Evolutionary conservation across 2,888 invertebrate genomes (phyloP), one percentile per base, ranked within the genome.

Genomic region (Hedya salicella): DNA sequence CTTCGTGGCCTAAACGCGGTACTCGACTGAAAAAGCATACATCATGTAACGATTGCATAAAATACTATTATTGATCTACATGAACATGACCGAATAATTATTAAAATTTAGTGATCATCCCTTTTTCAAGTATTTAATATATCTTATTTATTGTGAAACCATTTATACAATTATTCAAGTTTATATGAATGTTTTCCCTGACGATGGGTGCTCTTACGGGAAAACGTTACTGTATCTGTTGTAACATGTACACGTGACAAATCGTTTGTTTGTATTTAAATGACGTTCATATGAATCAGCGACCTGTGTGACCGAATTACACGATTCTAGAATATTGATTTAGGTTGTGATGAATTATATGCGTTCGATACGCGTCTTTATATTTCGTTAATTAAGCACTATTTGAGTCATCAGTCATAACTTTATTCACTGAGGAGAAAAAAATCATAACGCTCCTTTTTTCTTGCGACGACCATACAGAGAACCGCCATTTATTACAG

Each of bases 211-310:
- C 9, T 9, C 1, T 30, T 21, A 44, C 53, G 19, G 57, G 44
- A 57, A 57, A 46, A 57, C 46, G 32, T 57, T 32, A 57, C 46
- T 8, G 32, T 46, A 25, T 56, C n/a, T 46, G 32, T n/a, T 13
- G 54, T 30, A 42, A 40, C 57, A n/a, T 36, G 36, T 36, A 36
- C 13, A 48, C 13, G 11, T 32, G 57, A 57, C 57, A 57, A 42
- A 44, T 57, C n/a, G 3, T 46, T 57, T 57, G 44, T 46, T 44
- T 57, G 32, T 46, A 57, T 21, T 30, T 44, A 16, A 8, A 46
- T 57, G 57, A 57, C 44, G 57, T 17, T 4, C 57, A 8, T n/a
- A 19, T 57, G 57, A 57, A 4, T 57, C 44, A 57, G 57, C 32
- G 17, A 16, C 57, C 32, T 13, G 30, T 57, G 46, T 57, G 57